These are phyloP conservation scores for Agraylea sexmaculata DNA, from an alignment of 1,140 invertebrate genomes.

Conservation along the genomic window DNA sequence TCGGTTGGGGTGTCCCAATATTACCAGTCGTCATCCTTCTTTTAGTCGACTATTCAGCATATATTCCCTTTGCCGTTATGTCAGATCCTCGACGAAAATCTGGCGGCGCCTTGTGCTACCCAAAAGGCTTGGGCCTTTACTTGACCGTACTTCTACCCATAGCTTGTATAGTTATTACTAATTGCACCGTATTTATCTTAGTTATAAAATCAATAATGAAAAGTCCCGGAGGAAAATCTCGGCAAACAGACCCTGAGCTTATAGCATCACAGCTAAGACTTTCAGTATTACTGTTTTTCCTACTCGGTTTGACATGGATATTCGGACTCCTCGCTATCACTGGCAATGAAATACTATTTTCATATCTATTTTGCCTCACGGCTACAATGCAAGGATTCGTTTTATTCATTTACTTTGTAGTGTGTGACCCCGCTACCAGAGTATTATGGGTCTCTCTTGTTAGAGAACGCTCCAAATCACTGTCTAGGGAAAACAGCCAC, in stretches of 20 bases:
- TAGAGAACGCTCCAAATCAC: slow-evolving; percentile 19
- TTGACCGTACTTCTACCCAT: slow-evolving; percentile 44
- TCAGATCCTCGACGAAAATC: background rate
- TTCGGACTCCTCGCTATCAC: slow-evolving; percentile 47
- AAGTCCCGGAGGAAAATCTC: slow-evolving; percentile 34
- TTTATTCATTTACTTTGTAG: slow-evolving; percentile 50
- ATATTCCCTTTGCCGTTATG: slow-evolving; percentile 26
- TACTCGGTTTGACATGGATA: slow-evolving; percentile 50
- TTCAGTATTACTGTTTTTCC: slow-evolving; percentile 48
- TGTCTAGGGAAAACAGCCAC: too few species aligned
- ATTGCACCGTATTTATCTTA: slow-evolving; percentile 42
- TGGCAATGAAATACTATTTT: slow-evolving; percentile 36
- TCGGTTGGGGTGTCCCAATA: slow-evolving; percentile 42
- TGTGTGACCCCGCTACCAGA: slow-evolving; percentile 45
- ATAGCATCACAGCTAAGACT: slow-evolving; percentile 43
- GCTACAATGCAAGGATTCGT: slow-evolving; percentile 52
- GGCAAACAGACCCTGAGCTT: slow-evolving; percentile 36
- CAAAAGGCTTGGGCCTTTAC: slow-evolving; percentile 40
- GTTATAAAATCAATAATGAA: slow-evolving; percentile 43
- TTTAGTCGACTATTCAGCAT: slow-evolving; percentile 35
- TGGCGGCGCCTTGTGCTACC: slow-evolving; percentile 43
- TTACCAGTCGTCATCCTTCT: slow-evolving; percentile 39
- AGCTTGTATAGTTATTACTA: slow-evolving; percentile 38
- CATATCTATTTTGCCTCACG: slow-evolving; percentile 49
- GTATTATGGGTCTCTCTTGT: slow-evolving; percentile 39